Conservation (phyloP, 1,140 invertebrate species). For the Limonius californicus region DNA sequence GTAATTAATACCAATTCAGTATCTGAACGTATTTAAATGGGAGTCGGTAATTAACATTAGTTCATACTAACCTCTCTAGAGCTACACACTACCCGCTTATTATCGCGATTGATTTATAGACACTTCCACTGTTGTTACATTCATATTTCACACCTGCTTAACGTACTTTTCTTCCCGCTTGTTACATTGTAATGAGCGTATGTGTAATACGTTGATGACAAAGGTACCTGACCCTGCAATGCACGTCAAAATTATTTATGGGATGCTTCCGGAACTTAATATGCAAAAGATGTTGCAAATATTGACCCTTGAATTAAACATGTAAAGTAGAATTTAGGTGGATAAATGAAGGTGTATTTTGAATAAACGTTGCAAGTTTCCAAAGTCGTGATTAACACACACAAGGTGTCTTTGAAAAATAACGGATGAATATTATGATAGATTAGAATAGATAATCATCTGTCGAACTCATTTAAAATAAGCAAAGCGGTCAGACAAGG, state of each 20-base stretch:
- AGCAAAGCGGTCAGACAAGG: no score
- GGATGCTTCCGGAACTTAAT: not conserved
- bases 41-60: conserved; percentile 14
- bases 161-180: conserved; percentile 3
- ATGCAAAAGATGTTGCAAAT: no score
- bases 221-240: conserved; percentile 2
- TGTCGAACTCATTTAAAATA: no score
- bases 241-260: not conserved
- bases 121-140: conserved; percentile 7
- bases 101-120: conserved; percentile 16
- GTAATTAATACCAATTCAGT: conserved; percentile 13
- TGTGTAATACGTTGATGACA: conserved; percentile 4
- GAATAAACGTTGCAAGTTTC: no score
- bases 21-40: conserved; percentile 1
- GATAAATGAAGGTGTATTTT: no score
- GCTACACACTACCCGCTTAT: not conserved
- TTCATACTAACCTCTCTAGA: conserved; percentile 11
- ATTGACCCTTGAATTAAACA: no score
- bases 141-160: conserved; percentile 11
- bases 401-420: no score
- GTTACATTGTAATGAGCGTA: not conserved
- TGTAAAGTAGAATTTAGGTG: no score
- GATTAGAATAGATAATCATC: no score
- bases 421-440: no score
- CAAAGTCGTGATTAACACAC: no score